A percentile compares a stretch with the other conserved stretches of the same genome.
phyloP scores from a whole-genome alignment of 2,888 invertebrate species.

The Lampropteryx suffumata region DNA sequence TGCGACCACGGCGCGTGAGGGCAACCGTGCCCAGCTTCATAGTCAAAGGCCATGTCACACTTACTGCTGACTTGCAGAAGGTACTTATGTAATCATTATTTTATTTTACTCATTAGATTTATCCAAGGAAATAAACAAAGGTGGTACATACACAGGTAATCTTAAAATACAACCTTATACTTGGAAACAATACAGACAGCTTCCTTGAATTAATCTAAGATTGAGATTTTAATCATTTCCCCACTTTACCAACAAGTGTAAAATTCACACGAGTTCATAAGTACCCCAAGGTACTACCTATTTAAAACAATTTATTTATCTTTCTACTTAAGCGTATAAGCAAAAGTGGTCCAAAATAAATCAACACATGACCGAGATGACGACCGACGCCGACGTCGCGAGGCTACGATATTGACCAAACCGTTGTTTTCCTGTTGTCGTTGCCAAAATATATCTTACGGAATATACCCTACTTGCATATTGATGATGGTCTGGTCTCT shows the following conservation, averaged over 20 bases:
- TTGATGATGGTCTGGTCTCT: too few relatives aligned
- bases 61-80: slow-evolving; percentile 92
- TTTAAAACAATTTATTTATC: too few relatives aligned
- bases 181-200: slow-evolving; percentile 15
- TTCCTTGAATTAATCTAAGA: slow-evolving; percentile 18
- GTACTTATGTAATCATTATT: slow-evolving; percentile 71
- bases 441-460: too few relatives aligned
- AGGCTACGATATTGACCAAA: too few relatives aligned
- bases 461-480: too few relatives aligned
- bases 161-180: slow-evolving; percentile 15
- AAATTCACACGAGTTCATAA: slow-evolving; percentile 22
- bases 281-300: background rate
- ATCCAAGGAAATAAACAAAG: slow-evolving; percentile 3
- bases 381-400: too few relatives aligned
- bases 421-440: too few relatives aligned
- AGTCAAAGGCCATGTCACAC: slow-evolving; percentile 89
- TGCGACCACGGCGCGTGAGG: slow-evolving; percentile 87
- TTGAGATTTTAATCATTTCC: slow-evolving; percentile 21
- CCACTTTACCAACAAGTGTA: slow-evolving; percentile 2
- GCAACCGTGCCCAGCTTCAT: slow-evolving; percentile 92
- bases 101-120: background rate
- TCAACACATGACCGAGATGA: too few relatives aligned
- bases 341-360: too few relatives aligned
- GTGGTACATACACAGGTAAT: background rate
- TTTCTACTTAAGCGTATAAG: too few relatives aligned